These are phyloP conservation scores for Halichoeres trimaculatus DNA, from an alignment of 2,113 vertebrate genomes.

Conservation along the genomic window DNA sequence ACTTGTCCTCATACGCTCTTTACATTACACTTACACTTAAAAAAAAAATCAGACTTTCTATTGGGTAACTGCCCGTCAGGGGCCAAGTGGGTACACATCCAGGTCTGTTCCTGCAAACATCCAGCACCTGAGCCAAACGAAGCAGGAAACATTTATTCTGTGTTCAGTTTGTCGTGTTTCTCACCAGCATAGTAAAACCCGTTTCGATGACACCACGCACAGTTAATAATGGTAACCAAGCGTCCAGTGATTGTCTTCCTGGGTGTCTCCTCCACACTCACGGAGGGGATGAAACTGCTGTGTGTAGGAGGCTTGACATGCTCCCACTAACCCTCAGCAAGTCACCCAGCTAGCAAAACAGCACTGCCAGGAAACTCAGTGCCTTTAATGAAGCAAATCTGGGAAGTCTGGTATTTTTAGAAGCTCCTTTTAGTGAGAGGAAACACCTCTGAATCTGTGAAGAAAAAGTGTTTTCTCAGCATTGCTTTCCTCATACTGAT, in stretches of 20 bases:
- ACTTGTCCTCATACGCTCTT: too few relatives aligned
- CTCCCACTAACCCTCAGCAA: conserved; percentile 48
- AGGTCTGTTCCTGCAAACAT: conserved; percentile 37
- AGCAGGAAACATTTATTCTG: conserved; percentile 1
- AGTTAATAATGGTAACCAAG: conserved; percentile 1
- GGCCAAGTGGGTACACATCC: conserved; percentile 36
- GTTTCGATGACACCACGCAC: not conserved
- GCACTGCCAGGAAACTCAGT: conserved; percentile 78
- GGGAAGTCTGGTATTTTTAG: conserved; percentile 81
- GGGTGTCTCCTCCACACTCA: conserved; percentile 15
- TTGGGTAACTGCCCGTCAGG: conserved; percentile 1
- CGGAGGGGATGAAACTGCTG: conserved; percentile 3
- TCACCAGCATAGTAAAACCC: conserved; percentile 8
- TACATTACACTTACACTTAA: too few relatives aligned
- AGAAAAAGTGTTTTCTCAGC: conserved; percentile 14
- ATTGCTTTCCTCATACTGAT: conserved; percentile 33
- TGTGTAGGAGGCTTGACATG: conserved; percentile 32
- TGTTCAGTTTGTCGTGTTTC: conserved; percentile 36
- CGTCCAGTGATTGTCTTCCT: conserved; percentile 8
- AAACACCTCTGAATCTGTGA: conserved; percentile 58
- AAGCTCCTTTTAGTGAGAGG: conserved; percentile 65
- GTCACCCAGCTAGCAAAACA: conserved; percentile 17
- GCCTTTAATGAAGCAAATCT: conserved; percentile 79
- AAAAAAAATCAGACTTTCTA: too few relatives aligned
- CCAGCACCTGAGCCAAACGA: conserved; percentile 18